Evolutionary conservation across 2,888 invertebrate species (phyloP), one percentile per base, ranked within the genome.

Genomic region (Gryllus longicercus): DNA sequence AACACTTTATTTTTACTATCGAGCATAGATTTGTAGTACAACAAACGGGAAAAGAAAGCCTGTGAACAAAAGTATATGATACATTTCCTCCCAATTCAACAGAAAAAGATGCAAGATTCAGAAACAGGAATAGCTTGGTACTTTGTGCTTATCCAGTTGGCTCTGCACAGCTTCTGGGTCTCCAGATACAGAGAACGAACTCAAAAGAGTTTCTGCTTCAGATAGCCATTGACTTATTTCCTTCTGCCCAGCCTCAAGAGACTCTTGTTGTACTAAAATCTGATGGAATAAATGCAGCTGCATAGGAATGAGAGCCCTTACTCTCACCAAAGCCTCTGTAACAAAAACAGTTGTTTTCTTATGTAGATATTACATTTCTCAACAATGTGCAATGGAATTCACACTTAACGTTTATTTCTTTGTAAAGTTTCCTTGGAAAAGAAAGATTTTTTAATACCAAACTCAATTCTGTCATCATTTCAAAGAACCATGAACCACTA

Each of bases 1-100:
- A 96, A 93, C 76, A 97, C 94, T 88, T 97, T 97, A 87, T 97
- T 97, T 88, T 97, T 97, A 86, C 96, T 96, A 85, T 97, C 97
- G 81, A 98, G 87, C 94, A 97, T 96, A 0, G 96, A 95, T 85
- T 95, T 95, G 88, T 97, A 97, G 87, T 97, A 96, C 0, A 96
- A 91, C 0, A 94, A 95, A 81, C 96, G 91, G 0, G 96, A 94
- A 87, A 98, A 97, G 89, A 96, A 96, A 50, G 86, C 85, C 88
- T 88, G 84, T 14, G n/a, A 63, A 63, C n/a, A 38, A 38, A 38
- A 38, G 38, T 5, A 8, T 8, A 38, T 38, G 38, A 38, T 38
- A 38, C 38, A 38, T 38, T 38, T 38, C 38, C 38, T 38, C 5
- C 38, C 3, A 51, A 79, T 74, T 23, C 25, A 23, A 14, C 16